Evolutionary conservation across 2,888 invertebrate genomes (phyloP).

Genomic region (Brachynemurus nebulosus): DNA sequence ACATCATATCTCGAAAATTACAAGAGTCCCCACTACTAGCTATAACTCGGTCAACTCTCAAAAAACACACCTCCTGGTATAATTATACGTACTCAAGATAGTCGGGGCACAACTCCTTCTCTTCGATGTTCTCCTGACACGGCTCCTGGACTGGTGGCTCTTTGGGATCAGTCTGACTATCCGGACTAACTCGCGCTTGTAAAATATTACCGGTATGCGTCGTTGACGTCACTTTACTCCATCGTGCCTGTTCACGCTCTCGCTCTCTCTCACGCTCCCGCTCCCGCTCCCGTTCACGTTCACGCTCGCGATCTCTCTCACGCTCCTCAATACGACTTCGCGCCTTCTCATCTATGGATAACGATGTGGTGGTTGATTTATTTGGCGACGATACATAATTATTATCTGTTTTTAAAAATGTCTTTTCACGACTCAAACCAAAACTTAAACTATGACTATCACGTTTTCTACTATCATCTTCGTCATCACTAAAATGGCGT

Average conservation of each 20-base stretch:
- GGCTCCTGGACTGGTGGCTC: slow-evolving; percentile 14
- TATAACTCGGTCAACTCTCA: no score
- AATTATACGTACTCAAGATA: slow-evolving; percentile 39
- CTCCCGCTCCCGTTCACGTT: slow-evolving; percentile 20
- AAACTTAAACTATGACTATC: slow-evolving; percentile 30
- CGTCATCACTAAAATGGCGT: slow-evolving; percentile 25
- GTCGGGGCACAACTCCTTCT: slow-evolving; percentile 28
- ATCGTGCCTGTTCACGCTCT: slow-evolving; percentile 15
- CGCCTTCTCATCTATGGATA: neutral
- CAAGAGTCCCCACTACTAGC: no score
- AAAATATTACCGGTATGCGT: slow-evolving; percentile 22
- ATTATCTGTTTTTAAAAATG: slow-evolving; percentile 13
- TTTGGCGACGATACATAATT: slow-evolving; percentile 7
- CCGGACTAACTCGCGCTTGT: slow-evolving; percentile 28
- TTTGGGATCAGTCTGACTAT: slow-evolving; percentile 28
- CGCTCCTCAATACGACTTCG: slow-evolving; percentile 14
- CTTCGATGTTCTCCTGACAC: no score
- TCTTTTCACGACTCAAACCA: slow-evolving; percentile 26
- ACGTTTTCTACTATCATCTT: slow-evolving; percentile 24
- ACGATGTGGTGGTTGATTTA: neutral
- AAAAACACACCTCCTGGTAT: no score
- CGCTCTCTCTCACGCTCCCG: slow-evolving; percentile 16
- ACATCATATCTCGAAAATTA: no score
- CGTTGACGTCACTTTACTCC: slow-evolving; percentile 23
- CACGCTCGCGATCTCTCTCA: slow-evolving; percentile 19